Conservation (phyloP, 2,797 vertebrate genomes). For the Diplodus puntazzo region DNA sequence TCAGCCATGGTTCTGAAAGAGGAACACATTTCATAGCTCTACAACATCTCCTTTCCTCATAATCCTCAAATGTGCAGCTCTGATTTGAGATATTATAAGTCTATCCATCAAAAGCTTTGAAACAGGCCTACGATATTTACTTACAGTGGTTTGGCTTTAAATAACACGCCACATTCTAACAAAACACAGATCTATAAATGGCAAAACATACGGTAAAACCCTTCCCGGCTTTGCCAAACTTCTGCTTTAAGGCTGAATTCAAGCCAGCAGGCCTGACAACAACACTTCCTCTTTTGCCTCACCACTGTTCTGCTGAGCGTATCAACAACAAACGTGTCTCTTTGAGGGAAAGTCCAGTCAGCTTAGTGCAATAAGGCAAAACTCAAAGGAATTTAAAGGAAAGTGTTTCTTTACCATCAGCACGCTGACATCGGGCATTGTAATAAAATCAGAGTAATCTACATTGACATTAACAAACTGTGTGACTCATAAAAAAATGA, state of each 20-base stretch:
- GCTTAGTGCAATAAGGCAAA: background rate
- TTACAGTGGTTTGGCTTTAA: background rate
- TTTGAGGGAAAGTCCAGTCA: background rate
- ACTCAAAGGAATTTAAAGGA: background rate
- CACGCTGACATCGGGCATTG: background rate
- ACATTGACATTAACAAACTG: background rate
- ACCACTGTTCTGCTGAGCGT: background rate
- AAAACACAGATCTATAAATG: background rate
- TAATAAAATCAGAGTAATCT: background rate
- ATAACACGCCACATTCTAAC: background rate
- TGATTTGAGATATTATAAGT: background rate
- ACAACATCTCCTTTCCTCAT: background rate
- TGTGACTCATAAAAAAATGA: background rate
- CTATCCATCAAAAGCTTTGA: background rate
- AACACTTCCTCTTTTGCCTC: background rate
- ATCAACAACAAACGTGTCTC: background rate
- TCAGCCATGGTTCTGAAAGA: background rate
- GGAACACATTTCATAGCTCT: background rate
- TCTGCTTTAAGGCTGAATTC: background rate
- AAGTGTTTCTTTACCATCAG: background rate
- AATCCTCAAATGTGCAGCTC: background rate
- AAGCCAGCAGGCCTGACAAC: background rate
- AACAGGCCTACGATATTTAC: background rate
- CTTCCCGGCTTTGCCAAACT: background rate
- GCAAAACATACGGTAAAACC: background rate